A percentile compares a stretch with the other conserved stretches of the same genome.
Evolutionary conservation across 1,140 invertebrate genomes (phyloP).

Genomic region (Branchinecta lynchi): DNA sequence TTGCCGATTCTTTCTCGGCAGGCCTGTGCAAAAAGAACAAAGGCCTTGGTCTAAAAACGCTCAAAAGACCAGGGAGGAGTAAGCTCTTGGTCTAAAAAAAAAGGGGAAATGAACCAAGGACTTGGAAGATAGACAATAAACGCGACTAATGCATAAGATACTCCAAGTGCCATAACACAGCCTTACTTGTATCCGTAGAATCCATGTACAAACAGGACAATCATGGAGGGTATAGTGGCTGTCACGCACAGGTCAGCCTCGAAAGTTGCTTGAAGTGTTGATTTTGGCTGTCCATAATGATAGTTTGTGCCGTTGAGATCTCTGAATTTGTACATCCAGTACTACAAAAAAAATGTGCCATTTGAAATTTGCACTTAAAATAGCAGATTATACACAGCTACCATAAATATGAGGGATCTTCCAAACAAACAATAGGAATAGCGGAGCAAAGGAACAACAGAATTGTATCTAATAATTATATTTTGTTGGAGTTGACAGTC

Average conservation of each 20-base stretch:
- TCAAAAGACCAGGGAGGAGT: too few relatives aligned
- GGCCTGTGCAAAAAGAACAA: too few relatives aligned
- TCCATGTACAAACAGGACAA: conserved; percentile 2
- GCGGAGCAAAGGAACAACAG: too few relatives aligned
- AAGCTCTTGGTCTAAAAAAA: too few relatives aligned
- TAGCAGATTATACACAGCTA: background rate
- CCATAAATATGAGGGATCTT: background rate
- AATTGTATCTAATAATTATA: too few relatives aligned
- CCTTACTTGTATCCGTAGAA: conserved; percentile 7
- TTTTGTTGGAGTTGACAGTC: too few relatives aligned
- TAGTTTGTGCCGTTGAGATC: background rate
- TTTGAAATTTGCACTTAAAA: background rate
- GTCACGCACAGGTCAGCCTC: background rate
- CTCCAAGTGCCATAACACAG: background rate
- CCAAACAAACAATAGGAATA: too few relatives aligned
- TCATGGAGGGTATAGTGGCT: background rate
- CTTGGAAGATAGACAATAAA: too few relatives aligned
- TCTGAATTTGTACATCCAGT: background rate
- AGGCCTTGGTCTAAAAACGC: too few relatives aligned
- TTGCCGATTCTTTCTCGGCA: too few relatives aligned
- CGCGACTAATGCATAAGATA: too few relatives aligned
- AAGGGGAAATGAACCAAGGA: too few relatives aligned
- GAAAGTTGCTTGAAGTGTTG: background rate
- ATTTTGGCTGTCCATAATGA: background rate
- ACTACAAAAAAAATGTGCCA: background rate